A percentile compares a stretch with the other conserved stretches of the same genome.
Conservation (phyloP, 2,888 invertebrate genomes). For the Laspeyria flexula region DNA sequence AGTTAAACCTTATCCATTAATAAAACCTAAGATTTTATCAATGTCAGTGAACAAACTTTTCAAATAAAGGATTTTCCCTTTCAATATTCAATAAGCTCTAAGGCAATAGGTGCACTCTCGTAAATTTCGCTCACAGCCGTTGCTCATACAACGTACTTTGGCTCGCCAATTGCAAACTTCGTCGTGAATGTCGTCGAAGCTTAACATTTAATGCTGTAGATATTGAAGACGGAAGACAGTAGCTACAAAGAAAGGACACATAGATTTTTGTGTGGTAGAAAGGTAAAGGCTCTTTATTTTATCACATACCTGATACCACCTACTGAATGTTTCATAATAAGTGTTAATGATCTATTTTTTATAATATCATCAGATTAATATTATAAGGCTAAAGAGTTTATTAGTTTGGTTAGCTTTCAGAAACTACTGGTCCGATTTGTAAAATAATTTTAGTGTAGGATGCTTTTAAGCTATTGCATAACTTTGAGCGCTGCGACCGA, state of each 20-base stretch:
- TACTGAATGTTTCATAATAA: too few relatives aligned
- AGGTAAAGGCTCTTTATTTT: not conserved
- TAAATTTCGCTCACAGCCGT: not conserved
- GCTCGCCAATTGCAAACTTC: not conserved
- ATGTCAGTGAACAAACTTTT: too few relatives aligned
- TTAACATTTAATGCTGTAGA: not conserved
- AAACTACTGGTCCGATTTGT: too few relatives aligned
- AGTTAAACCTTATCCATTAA: too few relatives aligned
- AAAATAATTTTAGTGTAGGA: too few relatives aligned
- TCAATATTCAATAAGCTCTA: not conserved
- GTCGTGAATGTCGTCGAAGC: not conserved
- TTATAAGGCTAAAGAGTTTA: too few relatives aligned
- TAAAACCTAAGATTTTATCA: too few relatives aligned
- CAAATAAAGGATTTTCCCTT: not conserved
- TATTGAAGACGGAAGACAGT: not conserved
- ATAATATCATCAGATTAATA: too few relatives aligned
- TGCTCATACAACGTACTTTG: not conserved
- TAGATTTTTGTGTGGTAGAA: not conserved
- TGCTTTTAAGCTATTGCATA: too few relatives aligned
- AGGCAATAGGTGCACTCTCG: not conserved
- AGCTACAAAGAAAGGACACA: not conserved
- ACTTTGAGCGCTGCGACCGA: too few relatives aligned
- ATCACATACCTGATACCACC: not conserved
- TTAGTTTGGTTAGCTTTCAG: too few relatives aligned
- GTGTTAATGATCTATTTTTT: too few relatives aligned